Percentiles rank a stretch among this genome's conserved stretches.
These are phyloP conservation scores for Coptodon bakossiorum DNA, from an alignment of 2,113 vertebrate genomes.

Conservation along the genomic window DNA sequence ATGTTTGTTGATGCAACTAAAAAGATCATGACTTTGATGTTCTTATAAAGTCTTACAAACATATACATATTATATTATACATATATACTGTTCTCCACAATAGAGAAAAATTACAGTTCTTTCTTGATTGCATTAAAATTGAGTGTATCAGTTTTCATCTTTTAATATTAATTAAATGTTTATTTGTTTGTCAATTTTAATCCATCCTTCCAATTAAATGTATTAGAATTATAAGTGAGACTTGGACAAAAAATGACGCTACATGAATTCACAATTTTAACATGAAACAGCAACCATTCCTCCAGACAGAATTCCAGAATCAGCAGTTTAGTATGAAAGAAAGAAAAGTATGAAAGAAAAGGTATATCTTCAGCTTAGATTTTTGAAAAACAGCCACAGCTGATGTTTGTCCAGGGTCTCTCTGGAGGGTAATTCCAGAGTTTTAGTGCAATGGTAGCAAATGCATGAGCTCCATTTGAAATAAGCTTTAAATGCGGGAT, in stretches of 20 bases:
- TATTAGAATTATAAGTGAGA: neutral
- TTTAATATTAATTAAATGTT: neutral
- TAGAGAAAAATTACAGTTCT: neutral
- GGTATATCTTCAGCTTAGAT: neutral
- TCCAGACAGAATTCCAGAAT: neutral
- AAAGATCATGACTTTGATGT: neutral
- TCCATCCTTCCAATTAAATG: rapidly evolving
- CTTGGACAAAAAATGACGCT: rapidly evolving
- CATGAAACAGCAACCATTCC: neutral
- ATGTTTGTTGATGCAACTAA: neutral
- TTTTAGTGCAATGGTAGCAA: neutral
- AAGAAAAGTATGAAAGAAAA: neutral
- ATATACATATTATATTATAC: neutral
- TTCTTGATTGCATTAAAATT: neutral
- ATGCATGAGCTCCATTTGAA: neutral
- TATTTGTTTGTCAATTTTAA: neutral
- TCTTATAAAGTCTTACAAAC: neutral
- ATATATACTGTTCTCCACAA: neutral
- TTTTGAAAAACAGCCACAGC: neutral
- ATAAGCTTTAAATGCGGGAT: neutral
- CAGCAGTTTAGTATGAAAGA: neutral
- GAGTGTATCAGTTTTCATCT: neutral
- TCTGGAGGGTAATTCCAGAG: neutral
- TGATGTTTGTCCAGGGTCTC: neutral
- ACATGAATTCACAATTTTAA: neutral